Evolutionary conservation across 2,888 invertebrate genomes (phyloP), one percentile per base, ranked within the genome.

Genomic region (Hecatera dysodea): DNA sequence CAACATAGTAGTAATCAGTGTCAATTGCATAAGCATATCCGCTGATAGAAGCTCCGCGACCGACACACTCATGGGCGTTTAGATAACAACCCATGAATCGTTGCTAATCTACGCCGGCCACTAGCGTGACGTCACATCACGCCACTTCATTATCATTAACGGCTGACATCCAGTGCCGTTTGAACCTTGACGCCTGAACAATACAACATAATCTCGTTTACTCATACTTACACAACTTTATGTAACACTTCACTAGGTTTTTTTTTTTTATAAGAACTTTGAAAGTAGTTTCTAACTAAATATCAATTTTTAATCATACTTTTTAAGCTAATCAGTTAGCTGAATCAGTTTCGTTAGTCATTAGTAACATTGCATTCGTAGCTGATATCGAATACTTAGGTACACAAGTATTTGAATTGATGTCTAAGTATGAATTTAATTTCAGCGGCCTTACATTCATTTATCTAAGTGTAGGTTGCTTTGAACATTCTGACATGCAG

Each of bases 81-180:
- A 80, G 77, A 81, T 81, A 81, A 74, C 64, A 46, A 29, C 11
- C 39, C 57, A 61, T 77, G 77, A 81, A 71, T 71, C 68, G 73
- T 27, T 56, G 50, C 56, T 73, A 74, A 81, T 80, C 80, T 71
- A 56, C 48, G 55, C 62, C 63, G 59, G 55, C 12, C 69, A 67
- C 52, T 61, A 36, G 65, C 15, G 48, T n/a, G 39, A 69, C 93
- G 93, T 91, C 90, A 93, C 90, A 94, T 95, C 95, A 90, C 95
- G 94, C 95, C 95, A 95, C 94, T 86, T 84, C 84, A 88, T 91
- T 94, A 94, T 94, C 93, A 86, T 82, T 52, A 52, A 44, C 67
- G 63, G 22, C 60, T 81, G 85, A 80, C 87, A 87, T 80, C 76
- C 77, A 76, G 80, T 76, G 72, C 75, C 86, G 75, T 81, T 74